Evolutionary conservation across 2,888 invertebrate species (phyloP).

Genomic region (Mantis religiosa): DNA sequence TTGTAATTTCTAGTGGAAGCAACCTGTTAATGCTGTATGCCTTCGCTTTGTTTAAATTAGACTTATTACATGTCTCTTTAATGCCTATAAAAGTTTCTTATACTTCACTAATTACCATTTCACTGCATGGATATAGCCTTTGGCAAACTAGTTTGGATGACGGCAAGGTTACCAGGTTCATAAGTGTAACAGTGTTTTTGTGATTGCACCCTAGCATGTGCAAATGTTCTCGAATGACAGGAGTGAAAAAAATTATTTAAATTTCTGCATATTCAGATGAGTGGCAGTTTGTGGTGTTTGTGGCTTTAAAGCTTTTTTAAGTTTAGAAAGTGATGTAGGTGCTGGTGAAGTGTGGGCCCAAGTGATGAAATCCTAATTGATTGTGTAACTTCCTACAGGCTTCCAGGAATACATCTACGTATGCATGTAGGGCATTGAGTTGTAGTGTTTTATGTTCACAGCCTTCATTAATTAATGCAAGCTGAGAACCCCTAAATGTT

Average conservation of each 20-base stretch:
- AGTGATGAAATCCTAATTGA: not conserved
- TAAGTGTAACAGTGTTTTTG: not conserved
- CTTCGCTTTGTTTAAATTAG: not conserved
- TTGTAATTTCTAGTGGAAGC: not conserved
- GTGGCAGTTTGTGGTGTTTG: not conserved
- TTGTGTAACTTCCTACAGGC: not conserved
- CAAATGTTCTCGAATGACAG: not conserved
- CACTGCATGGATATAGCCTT: not conserved
- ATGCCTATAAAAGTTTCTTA: not conserved
- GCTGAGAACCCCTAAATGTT: not conserved
- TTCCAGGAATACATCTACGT: not conserved
- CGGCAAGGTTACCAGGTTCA: not conserved
- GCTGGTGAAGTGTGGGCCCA: not conserved
- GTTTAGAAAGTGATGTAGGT: not conserved
- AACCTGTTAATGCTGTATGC: not conserved
- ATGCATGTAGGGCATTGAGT: not conserved
- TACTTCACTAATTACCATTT: not conserved
- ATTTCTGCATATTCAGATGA: not conserved
- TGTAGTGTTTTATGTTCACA: not conserved
- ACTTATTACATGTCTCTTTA: not conserved
- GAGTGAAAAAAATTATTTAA: not conserved
- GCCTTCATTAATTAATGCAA: not conserved
- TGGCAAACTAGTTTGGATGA: not conserved
- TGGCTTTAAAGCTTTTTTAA: not conserved
- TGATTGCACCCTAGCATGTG: not conserved